Evolutionary conservation across 2,113 vertebrate species (phyloP).

Genomic region (Polypterus bichir): DNA sequence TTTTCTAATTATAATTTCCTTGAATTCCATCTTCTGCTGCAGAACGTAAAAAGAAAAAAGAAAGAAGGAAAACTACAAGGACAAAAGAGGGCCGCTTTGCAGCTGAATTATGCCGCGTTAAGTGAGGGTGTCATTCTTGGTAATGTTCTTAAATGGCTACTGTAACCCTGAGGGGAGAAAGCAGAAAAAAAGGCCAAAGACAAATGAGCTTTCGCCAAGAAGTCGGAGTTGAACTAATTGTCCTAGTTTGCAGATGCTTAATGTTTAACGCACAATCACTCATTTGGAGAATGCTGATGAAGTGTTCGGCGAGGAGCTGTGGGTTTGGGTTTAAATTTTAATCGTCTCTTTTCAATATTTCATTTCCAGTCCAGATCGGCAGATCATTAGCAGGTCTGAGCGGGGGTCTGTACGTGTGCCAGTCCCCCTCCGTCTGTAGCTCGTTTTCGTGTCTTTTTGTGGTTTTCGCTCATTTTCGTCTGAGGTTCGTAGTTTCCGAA

Average conservation of each 20-base stretch:
- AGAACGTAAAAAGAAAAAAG: too few species aligned
- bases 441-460: too few species aligned
- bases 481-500: too few species aligned
- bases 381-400: too few species aligned
- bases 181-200: constrained; percentile 32
- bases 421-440: too few species aligned
- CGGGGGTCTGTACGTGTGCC: too few species aligned
- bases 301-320: constrained; percentile 11
- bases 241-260: constrained; percentile 40
- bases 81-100: too few species aligned
- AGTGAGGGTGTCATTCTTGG: constrained; percentile 16
- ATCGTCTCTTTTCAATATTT: neutral
- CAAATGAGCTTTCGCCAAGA: constrained; percentile 43
- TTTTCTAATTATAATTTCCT: too few species aligned
- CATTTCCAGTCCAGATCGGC: neutral
- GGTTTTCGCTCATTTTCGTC: too few species aligned
- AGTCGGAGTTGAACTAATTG: constrained; percentile 53
- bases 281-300: constrained; percentile 24
- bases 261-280: constrained; percentile 47
- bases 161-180: constrained; percentile 20
- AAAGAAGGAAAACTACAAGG: too few species aligned
- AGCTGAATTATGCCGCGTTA: too few species aligned
- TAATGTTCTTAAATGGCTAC: constrained; percentile 13
- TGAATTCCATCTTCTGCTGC: too few species aligned
- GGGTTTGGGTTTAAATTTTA: constrained; percentile 1